A percentile compares a stretch with the other conserved stretches of the same genome.
Evolutionary conservation across 2,113 vertebrate genomes (phyloP).

Genomic region (Mohoua ochrocephala): DNA sequence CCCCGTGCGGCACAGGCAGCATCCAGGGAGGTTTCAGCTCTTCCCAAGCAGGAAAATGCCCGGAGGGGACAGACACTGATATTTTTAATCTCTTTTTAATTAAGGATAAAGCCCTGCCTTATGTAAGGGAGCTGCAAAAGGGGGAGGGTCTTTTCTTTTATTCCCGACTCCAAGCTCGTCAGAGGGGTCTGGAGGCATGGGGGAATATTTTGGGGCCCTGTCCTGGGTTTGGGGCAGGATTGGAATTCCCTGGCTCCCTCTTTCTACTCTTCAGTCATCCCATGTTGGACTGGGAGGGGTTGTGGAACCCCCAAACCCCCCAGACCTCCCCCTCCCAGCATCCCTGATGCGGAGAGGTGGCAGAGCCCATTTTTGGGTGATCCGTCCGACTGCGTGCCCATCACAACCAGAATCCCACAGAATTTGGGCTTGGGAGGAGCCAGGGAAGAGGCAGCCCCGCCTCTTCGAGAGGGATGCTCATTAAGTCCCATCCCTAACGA

Average conservation of each 20-base stretch:
- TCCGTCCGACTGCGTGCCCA: not conserved
- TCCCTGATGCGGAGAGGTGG: rapidly evolving
- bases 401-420: no score
- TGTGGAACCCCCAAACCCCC: not conserved
- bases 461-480: not conserved
- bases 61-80: constrained; percentile 37
- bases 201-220: not conserved
- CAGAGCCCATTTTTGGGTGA: not conserved
- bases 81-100: constrained; percentile 79
- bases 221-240: not conserved
- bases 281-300: no score
- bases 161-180: not conserved
- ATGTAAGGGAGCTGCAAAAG: constrained; percentile 9
- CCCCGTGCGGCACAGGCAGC: not conserved
- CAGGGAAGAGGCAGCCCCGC: not conserved
- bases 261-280: not conserved
- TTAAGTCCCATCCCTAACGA: not conserved
- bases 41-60: constrained; percentile 28
- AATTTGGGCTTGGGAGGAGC: not conserved
- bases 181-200: rapidly evolving
- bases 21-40: constrained; percentile 32
- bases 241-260: not conserved
- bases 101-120: constrained; percentile 68
- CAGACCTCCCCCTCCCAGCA: not conserved
- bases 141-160: not conserved